phyloP scores from a whole-genome alignment of 2,888 invertebrate genomes.

The Notodonta dromedarius region DNA sequence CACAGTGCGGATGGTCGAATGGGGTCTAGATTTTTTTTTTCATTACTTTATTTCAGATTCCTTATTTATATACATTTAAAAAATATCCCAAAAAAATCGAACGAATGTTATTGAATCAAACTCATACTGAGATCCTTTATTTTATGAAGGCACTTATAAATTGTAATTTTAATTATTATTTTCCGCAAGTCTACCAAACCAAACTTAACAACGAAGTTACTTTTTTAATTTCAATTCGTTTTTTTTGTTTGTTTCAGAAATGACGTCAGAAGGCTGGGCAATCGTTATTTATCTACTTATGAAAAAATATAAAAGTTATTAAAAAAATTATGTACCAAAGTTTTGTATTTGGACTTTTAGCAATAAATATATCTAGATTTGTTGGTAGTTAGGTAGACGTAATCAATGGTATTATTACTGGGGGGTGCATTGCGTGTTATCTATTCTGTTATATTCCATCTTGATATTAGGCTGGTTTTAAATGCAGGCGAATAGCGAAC shows the following conservation, averaged over 20 bases:
- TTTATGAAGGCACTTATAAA: no score
- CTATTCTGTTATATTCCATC: slow-evolving; percentile 7
- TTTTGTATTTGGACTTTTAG: slow-evolving; percentile 54
- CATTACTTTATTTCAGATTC: no score
- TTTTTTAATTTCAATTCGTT: no score
- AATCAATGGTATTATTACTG: slow-evolving; percentile 24
- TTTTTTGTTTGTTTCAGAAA: slow-evolving; percentile 40
- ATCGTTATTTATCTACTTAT: slow-evolving; percentile 37
- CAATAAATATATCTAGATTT: slow-evolving; percentile 34
- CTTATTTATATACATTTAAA: no score
- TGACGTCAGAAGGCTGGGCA: slow-evolving; percentile 33
- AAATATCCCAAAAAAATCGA: no score
- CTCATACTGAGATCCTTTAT: no score
- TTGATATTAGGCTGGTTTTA: slow-evolving; percentile 16
- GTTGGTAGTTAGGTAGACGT: slow-evolving; percentile 34
- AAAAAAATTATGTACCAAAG: slow-evolving; percentile 56
- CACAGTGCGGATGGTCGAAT: no score
- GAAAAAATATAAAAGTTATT: slow-evolving; percentile 27
- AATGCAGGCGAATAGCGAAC: slow-evolving; percentile 25
- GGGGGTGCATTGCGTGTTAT: neutral
- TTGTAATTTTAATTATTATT: no score
- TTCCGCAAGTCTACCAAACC: no score
- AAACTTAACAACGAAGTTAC: no score
- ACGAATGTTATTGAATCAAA: no score
- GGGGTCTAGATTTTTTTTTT: no score